Conservation (phyloP, 2,888 invertebrate genomes). For the Chouioia cunea region DNA sequence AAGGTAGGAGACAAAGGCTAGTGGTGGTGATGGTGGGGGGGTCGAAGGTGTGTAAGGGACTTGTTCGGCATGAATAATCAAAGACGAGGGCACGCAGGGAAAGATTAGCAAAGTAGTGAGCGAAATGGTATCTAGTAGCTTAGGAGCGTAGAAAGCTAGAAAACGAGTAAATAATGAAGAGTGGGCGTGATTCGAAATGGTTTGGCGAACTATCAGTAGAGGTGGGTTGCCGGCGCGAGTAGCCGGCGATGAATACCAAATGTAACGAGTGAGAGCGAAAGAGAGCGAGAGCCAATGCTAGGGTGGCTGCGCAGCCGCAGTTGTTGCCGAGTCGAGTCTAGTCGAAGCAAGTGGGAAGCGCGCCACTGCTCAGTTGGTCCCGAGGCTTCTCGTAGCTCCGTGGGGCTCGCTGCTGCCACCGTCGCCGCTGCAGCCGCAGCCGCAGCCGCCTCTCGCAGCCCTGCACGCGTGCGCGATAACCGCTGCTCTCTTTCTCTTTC, state of each 20-base stretch:
- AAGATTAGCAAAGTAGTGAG: no score
- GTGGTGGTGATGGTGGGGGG: no score
- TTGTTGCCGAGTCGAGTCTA: no score
- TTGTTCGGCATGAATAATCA: no score
- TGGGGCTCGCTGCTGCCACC: constrained; percentile 59
- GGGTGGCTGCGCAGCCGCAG: constrained; percentile 41
- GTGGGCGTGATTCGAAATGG: constrained; percentile 35
- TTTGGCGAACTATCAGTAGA: neutral
- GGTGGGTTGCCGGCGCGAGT: constrained; percentile 21
- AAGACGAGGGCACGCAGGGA: no score
- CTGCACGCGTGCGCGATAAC: neutral
- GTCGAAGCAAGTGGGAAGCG: constrained; percentile 23
- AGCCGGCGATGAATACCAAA: constrained; percentile 50
- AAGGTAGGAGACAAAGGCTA: no score
- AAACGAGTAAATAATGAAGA: constrained; percentile 44
- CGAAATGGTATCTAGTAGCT: no score
- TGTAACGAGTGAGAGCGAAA: constrained; percentile 47
- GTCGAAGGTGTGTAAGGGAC: no score
- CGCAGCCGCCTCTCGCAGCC: constrained; percentile 41
- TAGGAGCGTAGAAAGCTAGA: neutral
- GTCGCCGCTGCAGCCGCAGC: constrained; percentile 61
- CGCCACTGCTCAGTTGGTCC: constrained; percentile 60
- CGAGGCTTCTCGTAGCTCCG: constrained; percentile 56
- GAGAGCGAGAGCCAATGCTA: constrained; percentile 36
- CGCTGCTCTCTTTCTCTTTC: neutral